Evolutionary conservation across 2,797 vertebrate species (phyloP).

Genomic region (Epinephelus awoara): DNA sequence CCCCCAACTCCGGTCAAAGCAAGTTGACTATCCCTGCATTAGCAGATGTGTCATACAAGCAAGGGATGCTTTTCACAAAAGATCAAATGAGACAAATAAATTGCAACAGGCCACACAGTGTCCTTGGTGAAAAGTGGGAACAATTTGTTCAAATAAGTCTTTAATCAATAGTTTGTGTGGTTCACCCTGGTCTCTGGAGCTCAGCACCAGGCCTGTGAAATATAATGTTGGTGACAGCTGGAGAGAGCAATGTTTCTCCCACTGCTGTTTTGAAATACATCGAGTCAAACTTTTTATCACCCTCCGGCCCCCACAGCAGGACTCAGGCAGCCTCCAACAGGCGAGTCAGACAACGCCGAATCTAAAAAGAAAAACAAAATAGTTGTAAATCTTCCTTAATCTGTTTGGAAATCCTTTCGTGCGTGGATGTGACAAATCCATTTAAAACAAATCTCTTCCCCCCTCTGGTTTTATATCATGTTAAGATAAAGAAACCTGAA

Average conservation of each 20-base stretch:
- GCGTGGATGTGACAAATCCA: constrained; percentile 2
- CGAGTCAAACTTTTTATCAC: constrained; percentile 44
- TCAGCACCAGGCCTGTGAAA: constrained; percentile 41
- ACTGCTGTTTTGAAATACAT: constrained; percentile 54
- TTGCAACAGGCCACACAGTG: not conserved
- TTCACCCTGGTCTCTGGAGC: constrained; percentile 13
- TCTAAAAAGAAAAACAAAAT: not conserved
- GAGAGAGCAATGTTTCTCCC: constrained; percentile 62
- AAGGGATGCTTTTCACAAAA: not conserved
- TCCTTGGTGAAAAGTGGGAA: constrained; percentile 9
- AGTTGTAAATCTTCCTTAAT: not conserved
- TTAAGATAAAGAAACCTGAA: constrained; percentile 6
- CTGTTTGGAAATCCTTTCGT: not conserved
- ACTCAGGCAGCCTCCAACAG: constrained; percentile 25
- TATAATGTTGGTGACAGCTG: constrained; percentile 65
- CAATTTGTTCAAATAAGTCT: constrained; percentile 40
- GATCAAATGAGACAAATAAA: constrained; percentile 22
- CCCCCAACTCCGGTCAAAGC: too few species aligned
- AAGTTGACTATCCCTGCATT: not conserved
- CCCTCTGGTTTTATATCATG: not conserved
- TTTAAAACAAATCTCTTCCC: constrained; percentile 2
- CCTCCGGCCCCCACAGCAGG: constrained; percentile 12
- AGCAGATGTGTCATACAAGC: not conserved
- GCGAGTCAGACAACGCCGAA: not conserved
- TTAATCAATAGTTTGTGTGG: constrained; percentile 37